A percentile compares a stretch with the other conserved stretches of the same genome.
Conservation (phyloP, 2,113 vertebrate genomes). For the Periophthalmodon schlosseri region DNA sequence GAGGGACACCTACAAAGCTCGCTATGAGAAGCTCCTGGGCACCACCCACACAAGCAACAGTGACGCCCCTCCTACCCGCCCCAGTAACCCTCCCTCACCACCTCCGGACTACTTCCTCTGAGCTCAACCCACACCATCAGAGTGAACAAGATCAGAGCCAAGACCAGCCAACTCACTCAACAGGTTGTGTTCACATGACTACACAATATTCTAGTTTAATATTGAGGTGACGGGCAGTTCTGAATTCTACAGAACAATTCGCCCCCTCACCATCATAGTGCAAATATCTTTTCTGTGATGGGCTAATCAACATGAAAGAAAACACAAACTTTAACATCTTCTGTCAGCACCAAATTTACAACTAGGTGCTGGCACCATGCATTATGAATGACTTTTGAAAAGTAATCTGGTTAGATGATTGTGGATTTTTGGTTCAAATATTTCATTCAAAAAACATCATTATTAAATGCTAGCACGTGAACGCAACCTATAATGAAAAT, state of each 20-base stretch:
- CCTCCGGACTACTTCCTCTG: constrained; percentile 81
- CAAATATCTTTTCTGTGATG: neutral
- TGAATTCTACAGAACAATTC: neutral
- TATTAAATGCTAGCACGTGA: neutral
- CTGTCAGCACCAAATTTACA: too few species aligned
- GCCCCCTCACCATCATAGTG: too few species aligned
- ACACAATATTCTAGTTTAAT: neutral
- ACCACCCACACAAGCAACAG: constrained; percentile 53
- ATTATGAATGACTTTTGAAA: neutral
- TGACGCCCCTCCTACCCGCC: constrained; percentile 60
- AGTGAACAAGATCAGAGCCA: constrained; percentile 1
- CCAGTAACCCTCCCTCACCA: constrained; percentile 72
- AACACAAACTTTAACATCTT: too few species aligned
- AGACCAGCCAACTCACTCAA: constrained; percentile 43
- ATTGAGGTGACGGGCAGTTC: neutral
- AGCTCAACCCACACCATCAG: constrained; percentile 30
- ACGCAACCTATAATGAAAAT: constrained; percentile 34
- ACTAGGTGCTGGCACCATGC: neutral
- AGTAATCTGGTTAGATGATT: neutral
- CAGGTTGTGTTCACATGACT: neutral
- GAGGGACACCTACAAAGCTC: constrained; percentile 81
- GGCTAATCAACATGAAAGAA: too few species aligned
- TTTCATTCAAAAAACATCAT: neutral
- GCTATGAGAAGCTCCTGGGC: constrained; percentile 80
- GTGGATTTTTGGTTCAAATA: neutral